Evolutionary conservation across 2,113 vertebrate genomes (phyloP).

Genomic region (Glaucidium brasilianum): DNA sequence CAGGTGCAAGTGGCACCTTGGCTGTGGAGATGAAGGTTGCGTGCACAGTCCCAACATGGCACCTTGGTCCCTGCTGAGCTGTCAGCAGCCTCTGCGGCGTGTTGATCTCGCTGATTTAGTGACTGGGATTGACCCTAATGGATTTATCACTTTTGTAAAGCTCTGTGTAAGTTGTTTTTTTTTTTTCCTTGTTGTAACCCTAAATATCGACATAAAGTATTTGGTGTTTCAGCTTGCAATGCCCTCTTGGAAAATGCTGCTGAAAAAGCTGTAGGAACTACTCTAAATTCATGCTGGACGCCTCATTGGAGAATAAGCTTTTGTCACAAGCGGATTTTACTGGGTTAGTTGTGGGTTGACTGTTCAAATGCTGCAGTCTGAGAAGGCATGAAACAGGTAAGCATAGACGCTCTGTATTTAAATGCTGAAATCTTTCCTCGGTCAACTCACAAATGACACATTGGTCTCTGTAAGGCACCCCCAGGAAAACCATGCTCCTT

Average conservation of each 20-base stretch:
- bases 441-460: fast-evolving
- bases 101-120: neutral
- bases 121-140: neutral
- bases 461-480: neutral
- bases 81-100: fast-evolving
- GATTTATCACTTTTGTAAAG: neutral
- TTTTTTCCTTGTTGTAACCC: neutral
- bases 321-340: neutral
- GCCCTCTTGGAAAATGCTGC: neutral
- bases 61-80: neutral
- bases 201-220: neutral
- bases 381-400: neutral
- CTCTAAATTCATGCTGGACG: fast-evolving
- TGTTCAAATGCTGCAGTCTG: neutral
- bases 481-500: neutral
- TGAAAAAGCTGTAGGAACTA: neutral
- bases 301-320: neutral
- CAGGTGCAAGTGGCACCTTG: neutral
- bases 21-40: neutral
- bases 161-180: fast-evolving
- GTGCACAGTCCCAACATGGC: fast-evolving
- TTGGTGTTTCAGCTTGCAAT: neutral
- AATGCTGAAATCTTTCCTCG: neutral
- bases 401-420: neutral
- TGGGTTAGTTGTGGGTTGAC: neutral